Conservation (phyloP, 2,888 invertebrate genomes). For the Noctua pronuba region DNA sequence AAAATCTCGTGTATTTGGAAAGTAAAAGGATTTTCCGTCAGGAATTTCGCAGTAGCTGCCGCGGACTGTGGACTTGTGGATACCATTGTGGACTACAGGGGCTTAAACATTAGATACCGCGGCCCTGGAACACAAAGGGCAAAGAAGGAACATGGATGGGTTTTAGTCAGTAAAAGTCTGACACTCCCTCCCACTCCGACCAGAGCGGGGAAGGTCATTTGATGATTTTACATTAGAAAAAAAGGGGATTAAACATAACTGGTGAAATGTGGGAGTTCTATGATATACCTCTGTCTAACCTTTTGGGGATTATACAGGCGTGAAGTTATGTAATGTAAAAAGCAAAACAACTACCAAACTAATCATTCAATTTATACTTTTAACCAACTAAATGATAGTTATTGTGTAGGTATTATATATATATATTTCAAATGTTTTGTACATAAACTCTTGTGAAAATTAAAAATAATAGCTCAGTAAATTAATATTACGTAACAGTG, state of each 20-base stretch:
- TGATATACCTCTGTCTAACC: neutral
- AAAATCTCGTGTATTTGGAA: too few relatives aligned
- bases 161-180: too few relatives aligned
- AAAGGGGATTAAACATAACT: neutral
- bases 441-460: neutral
- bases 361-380: neutral
- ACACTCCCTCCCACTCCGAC: too few relatives aligned
- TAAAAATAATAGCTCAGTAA: neutral
- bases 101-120: too few relatives aligned
- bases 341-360: neutral
- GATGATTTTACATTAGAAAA: too few relatives aligned
- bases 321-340: neutral
- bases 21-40: neutral
- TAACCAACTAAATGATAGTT: neutral
- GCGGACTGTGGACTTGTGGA: too few relatives aligned
- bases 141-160: too few relatives aligned
- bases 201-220: too few relatives aligned
- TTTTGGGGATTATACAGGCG: neutral
- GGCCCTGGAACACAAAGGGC: too few relatives aligned
- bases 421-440: neutral
- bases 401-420: neutral
- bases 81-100: too few relatives aligned
- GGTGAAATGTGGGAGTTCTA: neutral
- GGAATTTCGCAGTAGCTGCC: neutral
- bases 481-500: constrained; percentile 2